phyloP scores from a whole-genome alignment of 2,888 invertebrate genomes.

The Chalcis sispes region DNA sequence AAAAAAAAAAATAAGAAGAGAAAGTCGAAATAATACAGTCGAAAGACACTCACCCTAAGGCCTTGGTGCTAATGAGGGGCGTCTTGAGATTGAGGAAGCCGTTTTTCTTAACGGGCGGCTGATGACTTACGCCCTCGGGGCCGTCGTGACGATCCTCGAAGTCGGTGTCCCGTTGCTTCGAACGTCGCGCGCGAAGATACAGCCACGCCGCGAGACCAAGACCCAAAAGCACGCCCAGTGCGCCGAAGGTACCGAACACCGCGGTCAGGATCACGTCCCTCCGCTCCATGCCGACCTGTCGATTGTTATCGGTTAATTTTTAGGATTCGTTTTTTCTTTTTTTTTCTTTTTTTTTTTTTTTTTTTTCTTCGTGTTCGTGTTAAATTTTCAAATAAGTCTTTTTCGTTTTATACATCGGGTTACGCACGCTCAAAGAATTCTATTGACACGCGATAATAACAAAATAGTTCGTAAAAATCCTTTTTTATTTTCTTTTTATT shows the following conservation, averaged over 20 bases:
- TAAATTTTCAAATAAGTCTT: neutral
- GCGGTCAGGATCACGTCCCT: constrained; percentile 82
- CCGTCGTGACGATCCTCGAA: constrained; percentile 79
- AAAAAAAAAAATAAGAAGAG: too few species aligned
- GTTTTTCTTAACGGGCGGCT: constrained; percentile 78
- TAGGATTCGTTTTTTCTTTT: neutral
- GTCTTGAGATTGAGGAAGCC: constrained; percentile 85
- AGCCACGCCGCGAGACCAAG: constrained; percentile 78
- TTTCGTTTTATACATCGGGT: neutral
- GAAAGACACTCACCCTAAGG: constrained; percentile 86
- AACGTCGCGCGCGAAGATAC: constrained; percentile 79
- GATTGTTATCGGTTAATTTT: too few species aligned
- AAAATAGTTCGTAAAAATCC: too few species aligned
- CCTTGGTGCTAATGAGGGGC: constrained; percentile 85
- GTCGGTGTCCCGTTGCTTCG: constrained; percentile 79
- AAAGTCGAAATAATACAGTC: too few species aligned
- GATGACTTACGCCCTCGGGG: constrained; percentile 76
- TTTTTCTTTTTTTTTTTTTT: neutral
- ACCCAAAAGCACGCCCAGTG: constrained; percentile 78
- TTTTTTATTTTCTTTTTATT: too few species aligned
- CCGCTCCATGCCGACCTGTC: constrained; percentile 83
- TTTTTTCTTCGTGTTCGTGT: too few species aligned
- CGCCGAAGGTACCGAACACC: constrained; percentile 81
- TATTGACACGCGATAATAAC: too few species aligned
- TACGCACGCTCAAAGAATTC: too few species aligned